Percentiles rank a stretch among this genome's conserved stretches.
phyloP scores from a whole-genome alignment of 1,140 invertebrate genomes.

The Sipha flava region DNA sequence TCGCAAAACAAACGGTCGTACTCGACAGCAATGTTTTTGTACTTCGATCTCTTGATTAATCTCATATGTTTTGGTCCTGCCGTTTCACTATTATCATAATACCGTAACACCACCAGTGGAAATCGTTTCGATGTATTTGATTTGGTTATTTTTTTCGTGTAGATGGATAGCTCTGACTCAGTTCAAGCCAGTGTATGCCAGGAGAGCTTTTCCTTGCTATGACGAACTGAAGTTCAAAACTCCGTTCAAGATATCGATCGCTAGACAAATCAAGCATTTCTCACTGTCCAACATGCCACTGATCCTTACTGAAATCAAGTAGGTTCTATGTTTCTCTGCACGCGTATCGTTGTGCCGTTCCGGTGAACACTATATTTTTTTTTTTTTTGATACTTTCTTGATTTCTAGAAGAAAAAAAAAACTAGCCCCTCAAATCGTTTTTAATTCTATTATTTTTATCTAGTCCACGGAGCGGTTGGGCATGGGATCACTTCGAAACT shows the following conservation, averaged over 20 bases:
- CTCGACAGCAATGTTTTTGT: too few relatives aligned
- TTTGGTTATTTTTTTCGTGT: conserved; percentile 5
- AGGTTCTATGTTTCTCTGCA: not conserved
- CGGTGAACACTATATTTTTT: too few relatives aligned
- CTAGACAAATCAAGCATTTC: not conserved
- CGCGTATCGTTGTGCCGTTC: too few relatives aligned
- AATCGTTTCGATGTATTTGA: not conserved
- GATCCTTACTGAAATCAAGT: not conserved
- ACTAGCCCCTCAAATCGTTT: too few relatives aligned
- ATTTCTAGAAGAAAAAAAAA: too few relatives aligned
- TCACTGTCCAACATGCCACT: conserved; percentile 39
- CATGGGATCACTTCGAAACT: conserved; percentile 70
- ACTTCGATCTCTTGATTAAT: too few relatives aligned
- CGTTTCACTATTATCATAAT: too few relatives aligned
- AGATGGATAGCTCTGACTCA: conserved; percentile 52
- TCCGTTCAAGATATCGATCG: conserved; percentile 45
- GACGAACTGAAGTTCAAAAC: conserved; percentile 60
- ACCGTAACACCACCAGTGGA: too few relatives aligned
- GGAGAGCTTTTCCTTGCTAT: conserved; percentile 58
- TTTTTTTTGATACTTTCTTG: too few relatives aligned
- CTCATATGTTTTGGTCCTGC: too few relatives aligned
- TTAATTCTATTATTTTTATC: conserved; percentile 39
- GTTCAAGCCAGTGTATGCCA: conserved; percentile 54
- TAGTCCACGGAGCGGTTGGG: conserved; percentile 48
- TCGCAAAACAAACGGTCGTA: too few relatives aligned